A percentile compares a stretch with the other conserved stretches of the same genome.
These are phyloP conservation scores for Platyscapa corneri DNA, from an alignment of 1,140 invertebrate species.

Conservation along the genomic window DNA sequence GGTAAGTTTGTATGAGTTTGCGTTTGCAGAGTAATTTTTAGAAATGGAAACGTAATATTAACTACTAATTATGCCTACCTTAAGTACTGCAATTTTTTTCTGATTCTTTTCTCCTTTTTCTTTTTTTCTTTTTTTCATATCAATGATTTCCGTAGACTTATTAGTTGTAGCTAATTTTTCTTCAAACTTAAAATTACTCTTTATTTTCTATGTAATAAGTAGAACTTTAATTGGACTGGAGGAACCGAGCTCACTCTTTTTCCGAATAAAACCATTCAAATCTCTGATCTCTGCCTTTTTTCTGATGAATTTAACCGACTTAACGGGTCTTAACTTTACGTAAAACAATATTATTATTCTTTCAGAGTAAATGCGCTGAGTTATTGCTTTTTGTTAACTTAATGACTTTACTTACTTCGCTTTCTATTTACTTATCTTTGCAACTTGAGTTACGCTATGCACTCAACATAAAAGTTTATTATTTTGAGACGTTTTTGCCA, in stretches of 20 bases:
- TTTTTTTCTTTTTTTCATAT: neutral
- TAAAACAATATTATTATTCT: slow-evolving; percentile 8
- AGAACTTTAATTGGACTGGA: neutral
- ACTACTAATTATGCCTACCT: too few relatives aligned
- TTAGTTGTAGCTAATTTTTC: neutral
- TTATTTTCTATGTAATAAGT: neutral
- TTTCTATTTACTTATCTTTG: slow-evolving; percentile 34
- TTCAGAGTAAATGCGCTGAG: neutral
- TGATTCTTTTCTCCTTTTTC: neutral
- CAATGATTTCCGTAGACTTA: neutral
- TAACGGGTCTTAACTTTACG: neutral
- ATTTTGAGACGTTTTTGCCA: neutral
- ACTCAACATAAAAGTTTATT: slow-evolving; percentile 29
- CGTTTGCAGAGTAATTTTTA: neutral
- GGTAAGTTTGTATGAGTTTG: neutral
- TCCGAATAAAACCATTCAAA: slow-evolving; percentile 34
- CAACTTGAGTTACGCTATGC: slow-evolving; percentile 43
- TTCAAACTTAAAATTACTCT: neutral
- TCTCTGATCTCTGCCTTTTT: slow-evolving; percentile 23
- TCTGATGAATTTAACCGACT: slow-evolving; percentile 13
- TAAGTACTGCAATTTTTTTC: too few relatives aligned
- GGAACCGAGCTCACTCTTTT: neutral
- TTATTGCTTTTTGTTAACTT: slow-evolving; percentile 29
- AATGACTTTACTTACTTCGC: slow-evolving; percentile 22
- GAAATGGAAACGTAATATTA: neutral